phyloP scores from a whole-genome alignment of 2,888 invertebrate species.

The Glyphotaelius pellucidus region DNA sequence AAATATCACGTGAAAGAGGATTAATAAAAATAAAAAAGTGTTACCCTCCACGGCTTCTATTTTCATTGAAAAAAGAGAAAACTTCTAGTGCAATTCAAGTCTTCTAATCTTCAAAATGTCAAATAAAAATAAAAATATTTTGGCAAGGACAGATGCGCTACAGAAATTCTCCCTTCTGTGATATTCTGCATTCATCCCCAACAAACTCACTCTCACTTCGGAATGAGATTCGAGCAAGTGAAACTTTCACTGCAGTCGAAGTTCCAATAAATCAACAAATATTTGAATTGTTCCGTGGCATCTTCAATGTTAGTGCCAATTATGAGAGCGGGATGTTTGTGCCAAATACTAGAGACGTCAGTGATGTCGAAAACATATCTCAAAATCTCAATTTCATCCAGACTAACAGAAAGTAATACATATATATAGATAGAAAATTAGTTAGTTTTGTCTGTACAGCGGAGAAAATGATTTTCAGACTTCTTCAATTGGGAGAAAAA shows the following conservation, averaged over 20 bases:
- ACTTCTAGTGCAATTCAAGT: not conserved
- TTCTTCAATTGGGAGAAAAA: too few species aligned
- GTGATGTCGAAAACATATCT: not conserved
- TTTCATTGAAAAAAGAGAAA: not conserved
- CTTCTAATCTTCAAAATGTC: not conserved
- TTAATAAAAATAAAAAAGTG: not conserved
- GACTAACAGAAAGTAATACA: not conserved
- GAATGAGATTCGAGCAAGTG: slow-evolving; percentile 6
- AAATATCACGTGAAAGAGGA: not conserved
- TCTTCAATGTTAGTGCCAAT: slow-evolving; percentile 16
- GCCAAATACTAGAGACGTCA: slow-evolving; percentile 14
- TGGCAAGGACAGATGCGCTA: slow-evolving; percentile 26
- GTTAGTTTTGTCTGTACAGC: not conserved
- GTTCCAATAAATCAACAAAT: slow-evolving; percentile 12
- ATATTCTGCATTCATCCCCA: not conserved
- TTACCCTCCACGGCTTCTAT: not conserved
- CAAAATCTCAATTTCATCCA: not conserved
- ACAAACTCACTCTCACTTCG: slow-evolving; percentile 22
- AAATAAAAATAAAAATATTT: slow-evolving; percentile 10
- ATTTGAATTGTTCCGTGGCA: not conserved
- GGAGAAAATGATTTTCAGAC: not conserved
- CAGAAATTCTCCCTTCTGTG: not conserved
- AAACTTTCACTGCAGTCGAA: slow-evolving; percentile 29
- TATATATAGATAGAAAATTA: not conserved
- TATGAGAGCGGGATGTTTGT: not conserved